A percentile compares a stretch with the other conserved stretches of the same genome.
Conservation (phyloP, 1,140 invertebrate genomes). For the Stegodyphus dumicola region DNA sequence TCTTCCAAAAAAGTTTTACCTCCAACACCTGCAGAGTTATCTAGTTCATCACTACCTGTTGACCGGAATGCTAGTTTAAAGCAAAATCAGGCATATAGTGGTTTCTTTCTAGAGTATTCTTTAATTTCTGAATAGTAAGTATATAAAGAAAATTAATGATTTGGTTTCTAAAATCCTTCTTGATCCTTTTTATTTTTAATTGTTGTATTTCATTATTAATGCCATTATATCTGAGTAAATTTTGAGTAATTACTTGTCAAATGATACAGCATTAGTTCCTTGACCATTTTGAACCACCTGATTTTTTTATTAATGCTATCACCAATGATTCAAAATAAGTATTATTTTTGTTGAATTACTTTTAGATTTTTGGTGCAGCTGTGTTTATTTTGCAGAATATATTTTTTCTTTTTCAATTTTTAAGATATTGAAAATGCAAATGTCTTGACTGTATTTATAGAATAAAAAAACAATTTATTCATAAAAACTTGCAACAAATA, state of each 20-base stretch:
- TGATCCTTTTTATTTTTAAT: neutral
- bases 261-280: conserved; percentile 15
- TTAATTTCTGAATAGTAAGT: conserved; percentile 84
- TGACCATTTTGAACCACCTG: conserved; percentile 59
- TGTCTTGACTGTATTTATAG: no score
- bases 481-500: no score
- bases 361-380: no score
- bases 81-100: conserved; percentile 66
- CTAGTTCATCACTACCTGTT: conserved; percentile 1
- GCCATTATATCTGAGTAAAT: neutral
- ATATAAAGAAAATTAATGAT: neutral
- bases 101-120: conserved; percentile 79
- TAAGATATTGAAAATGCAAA: no score
- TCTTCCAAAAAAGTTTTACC: conserved; percentile 39
- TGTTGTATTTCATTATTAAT: neutral
- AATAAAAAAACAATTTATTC: no score
- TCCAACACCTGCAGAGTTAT: conserved; percentile 29
- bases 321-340: neutral
- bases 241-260: neutral
- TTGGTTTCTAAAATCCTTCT: no score
- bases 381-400: no score
- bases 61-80: conserved; percentile 48
- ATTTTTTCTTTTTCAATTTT: no score
- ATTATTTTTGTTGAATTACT: no score
- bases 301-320: neutral